These are phyloP conservation scores for Nasua narica DNA, from an alignment of 2,797 vertebrate species.

Conservation along the genomic window DNA sequence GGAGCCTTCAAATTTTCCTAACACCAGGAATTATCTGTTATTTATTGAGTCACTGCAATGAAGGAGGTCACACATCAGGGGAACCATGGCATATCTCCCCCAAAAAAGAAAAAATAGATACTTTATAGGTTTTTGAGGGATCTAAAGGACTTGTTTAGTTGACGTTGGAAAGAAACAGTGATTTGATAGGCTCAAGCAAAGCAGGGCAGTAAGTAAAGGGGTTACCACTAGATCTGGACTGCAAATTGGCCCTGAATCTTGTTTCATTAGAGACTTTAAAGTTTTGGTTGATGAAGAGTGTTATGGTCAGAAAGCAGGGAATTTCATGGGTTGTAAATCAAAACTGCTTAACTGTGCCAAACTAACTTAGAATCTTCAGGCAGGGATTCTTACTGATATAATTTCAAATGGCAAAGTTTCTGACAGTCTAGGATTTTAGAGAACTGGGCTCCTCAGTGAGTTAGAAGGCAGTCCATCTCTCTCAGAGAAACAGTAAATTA, in stretches of 20 bases:
- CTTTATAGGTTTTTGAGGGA: background rate
- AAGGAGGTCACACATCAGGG: background rate
- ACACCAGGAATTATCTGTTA: background rate
- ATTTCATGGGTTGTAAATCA: background rate
- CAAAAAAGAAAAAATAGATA: background rate
- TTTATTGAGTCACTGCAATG: background rate
- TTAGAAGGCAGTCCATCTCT: background rate
- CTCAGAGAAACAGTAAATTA: background rate
- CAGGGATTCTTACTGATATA: background rate
- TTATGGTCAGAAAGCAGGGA: background rate
- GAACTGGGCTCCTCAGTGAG: background rate
- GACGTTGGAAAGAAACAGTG: background rate
- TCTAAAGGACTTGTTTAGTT: background rate
- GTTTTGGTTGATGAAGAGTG: background rate
- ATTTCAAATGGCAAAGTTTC: background rate
- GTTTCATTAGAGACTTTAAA: background rate
- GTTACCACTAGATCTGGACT: background rate
- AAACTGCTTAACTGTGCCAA: background rate
- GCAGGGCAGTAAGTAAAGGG: background rate
- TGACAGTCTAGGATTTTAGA: background rate
- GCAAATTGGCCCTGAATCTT: background rate
- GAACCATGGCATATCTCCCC: too few relatives aligned
- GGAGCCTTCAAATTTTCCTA: background rate
- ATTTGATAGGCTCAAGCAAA: background rate
- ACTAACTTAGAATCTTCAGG: background rate